Conservation (phyloP, 1,140 invertebrate species). For the Solenopsis invicta region DNA sequence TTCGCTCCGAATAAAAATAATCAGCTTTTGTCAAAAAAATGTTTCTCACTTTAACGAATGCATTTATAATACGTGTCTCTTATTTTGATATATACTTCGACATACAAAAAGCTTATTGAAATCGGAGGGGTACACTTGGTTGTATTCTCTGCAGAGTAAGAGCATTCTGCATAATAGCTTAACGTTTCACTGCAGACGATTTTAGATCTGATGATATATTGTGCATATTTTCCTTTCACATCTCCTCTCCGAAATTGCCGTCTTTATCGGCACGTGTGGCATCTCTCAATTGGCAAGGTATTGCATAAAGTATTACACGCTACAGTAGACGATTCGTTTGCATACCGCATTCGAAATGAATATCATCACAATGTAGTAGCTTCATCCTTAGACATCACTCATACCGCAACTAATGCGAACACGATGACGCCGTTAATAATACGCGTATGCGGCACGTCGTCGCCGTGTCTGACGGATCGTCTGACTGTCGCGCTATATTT, state of each 20-base stretch:
- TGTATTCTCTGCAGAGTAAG: background rate
- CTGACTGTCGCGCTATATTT: conserved; percentile 49
- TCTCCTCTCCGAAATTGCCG: background rate
- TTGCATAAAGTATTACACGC: background rate
- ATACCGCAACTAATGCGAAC: background rate
- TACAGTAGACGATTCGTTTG: background rate
- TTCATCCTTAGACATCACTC: conserved; percentile 24
- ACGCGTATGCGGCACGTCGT: conserved; percentile 42
- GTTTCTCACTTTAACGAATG: too few relatives aligned
- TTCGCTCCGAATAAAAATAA: too few relatives aligned
- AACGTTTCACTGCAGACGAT: background rate
- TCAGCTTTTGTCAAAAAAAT: too few relatives aligned
- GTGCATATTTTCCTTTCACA: background rate
- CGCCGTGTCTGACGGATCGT: conserved; percentile 66
- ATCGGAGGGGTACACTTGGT: too few relatives aligned
- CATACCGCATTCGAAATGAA: background rate
- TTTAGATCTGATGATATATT: background rate
- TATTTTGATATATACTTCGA: too few relatives aligned
- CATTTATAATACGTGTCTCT: too few relatives aligned
- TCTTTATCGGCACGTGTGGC: background rate
- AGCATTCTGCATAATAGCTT: background rate
- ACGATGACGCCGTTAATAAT: conserved; percentile 53
- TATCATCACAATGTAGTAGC: background rate
- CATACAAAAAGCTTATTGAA: too few relatives aligned
- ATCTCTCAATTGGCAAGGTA: background rate